Percentiles rank a stretch among this genome's conserved stretches.
These are phyloP conservation scores for Linhomoeus sp. DNA, from an alignment of 2,888 invertebrate species.

Conservation along the genomic window DNA sequence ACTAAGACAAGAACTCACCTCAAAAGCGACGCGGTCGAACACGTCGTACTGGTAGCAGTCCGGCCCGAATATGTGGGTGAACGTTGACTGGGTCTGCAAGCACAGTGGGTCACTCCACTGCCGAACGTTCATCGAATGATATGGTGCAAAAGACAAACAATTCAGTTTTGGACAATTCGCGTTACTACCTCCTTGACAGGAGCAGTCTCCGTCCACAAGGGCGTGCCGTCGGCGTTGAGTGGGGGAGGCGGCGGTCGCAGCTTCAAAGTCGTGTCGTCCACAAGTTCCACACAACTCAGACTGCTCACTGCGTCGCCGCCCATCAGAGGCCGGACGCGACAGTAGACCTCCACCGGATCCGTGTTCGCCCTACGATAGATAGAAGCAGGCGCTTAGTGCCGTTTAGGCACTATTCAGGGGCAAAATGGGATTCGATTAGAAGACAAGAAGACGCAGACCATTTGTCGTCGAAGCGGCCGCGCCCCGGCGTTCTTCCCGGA, in stretches of 20 bases:
- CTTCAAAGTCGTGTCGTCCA: background rate
- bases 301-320: conserved; percentile 5
- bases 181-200: background rate
- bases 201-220: background rate
- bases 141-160: too few relatives aligned
- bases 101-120: too few relatives aligned
- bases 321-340: conserved; percentile 17
- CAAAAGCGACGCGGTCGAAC: conserved; percentile 56
- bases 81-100: conserved; percentile 43
- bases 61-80: conserved; percentile 59
- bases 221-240: background rate
- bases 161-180: background rate
- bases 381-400: too few relatives aligned
- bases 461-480: background rate
- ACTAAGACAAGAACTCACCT: too few relatives aligned
- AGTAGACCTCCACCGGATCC: conserved; percentile 14
- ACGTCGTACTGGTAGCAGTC: conserved; percentile 55
- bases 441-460: background rate
- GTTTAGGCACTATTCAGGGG: too few relatives aligned
- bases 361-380: background rate
- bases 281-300: background rate
- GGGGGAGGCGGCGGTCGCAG: background rate
- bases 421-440: background rate
- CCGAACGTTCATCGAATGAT: too few relatives aligned
- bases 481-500: too few relatives aligned